These are phyloP conservation scores for Sinelater perroti DNA, from an alignment of 2,888 invertebrate species.

Conservation along the genomic window DNA sequence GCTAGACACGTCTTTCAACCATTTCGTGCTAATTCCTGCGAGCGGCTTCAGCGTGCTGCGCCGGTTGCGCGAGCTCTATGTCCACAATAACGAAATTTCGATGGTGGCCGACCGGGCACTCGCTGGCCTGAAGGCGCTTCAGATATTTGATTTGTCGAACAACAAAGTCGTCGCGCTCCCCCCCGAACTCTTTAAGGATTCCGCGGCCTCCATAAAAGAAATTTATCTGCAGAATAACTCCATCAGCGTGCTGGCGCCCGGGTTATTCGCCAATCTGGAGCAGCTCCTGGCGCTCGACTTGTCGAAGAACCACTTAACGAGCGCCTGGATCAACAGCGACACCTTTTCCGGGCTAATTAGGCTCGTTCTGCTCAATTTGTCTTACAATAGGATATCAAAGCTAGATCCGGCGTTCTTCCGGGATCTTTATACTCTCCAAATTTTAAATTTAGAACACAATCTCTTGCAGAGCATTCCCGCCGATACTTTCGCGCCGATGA, in stretches of 20 bases:
- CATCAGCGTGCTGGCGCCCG: constrained; percentile 84
- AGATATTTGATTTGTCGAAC: constrained; percentile 87
- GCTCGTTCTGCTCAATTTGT: constrained; percentile 85
- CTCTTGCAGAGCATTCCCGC: constrained; percentile 83
- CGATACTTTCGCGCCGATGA: constrained; percentile 90
- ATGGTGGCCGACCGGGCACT: constrained; percentile 87
- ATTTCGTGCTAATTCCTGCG: constrained; percentile 83
- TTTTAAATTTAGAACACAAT: constrained; percentile 86
- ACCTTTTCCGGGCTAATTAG: constrained; percentile 90
- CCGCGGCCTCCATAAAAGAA: constrained; percentile 81
- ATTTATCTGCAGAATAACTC: constrained; percentile 92
- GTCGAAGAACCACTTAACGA: constrained; percentile 85
- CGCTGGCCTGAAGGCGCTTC: constrained; percentile 80
- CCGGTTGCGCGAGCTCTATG: constrained; percentile 79
- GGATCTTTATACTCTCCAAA: constrained; percentile 85
- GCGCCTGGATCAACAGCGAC: constrained; percentile 84
- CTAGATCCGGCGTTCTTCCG: constrained; percentile 85
- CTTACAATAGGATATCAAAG: constrained; percentile 83
- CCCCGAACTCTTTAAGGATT: constrained; percentile 83
- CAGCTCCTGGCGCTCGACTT: constrained; percentile 84
- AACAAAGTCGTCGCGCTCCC: constrained; percentile 91
- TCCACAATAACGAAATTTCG: constrained; percentile 89
- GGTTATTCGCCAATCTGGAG: constrained; percentile 84
- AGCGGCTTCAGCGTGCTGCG: constrained; percentile 83
- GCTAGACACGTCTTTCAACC: constrained; percentile 85